Conservation (phyloP, 2,888 invertebrate species). For the Cheilosia pagana region DNA sequence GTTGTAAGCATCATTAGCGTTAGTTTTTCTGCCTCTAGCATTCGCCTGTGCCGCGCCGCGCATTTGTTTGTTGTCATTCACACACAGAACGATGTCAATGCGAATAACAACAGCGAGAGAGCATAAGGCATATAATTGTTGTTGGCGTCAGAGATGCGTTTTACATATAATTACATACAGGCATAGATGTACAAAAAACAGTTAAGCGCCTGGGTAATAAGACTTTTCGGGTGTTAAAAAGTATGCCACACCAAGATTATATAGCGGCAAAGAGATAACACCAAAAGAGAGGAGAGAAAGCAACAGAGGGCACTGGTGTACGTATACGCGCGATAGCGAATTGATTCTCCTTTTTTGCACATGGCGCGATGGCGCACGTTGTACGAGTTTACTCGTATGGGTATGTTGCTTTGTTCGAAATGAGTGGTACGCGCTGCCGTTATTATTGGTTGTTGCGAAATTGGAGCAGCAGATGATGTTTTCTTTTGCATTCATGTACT, state of each 20-base stretch:
- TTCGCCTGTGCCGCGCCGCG: constrained; percentile 36
- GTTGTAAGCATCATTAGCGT: constrained; percentile 65
- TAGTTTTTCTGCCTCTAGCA: constrained; percentile 37
- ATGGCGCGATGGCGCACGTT: constrained; percentile 50
- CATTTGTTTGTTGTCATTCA: constrained; percentile 15
- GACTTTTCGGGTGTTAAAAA: constrained; percentile 46
- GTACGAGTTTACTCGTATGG: constrained; percentile 2
- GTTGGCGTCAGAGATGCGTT: constrained; percentile 54
- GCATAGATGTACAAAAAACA: constrained; percentile 30
- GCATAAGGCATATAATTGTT: constrained; percentile 55
- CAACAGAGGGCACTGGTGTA: constrained; percentile 6
- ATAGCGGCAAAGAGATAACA: neutral
- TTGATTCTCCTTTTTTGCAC: constrained; percentile 30
- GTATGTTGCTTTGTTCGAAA: constrained; percentile 1
- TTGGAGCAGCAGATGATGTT: constrained; percentile 42
- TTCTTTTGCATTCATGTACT: constrained; percentile 12
- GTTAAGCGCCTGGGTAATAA: constrained; percentile 41
- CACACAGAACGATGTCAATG: constrained; percentile 51
- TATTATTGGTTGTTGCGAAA: constrained; percentile 32
- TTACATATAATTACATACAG: neutral
- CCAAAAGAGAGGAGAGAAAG: neutral
- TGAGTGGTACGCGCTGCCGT: constrained; percentile 14
- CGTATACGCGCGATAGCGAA: neutral
- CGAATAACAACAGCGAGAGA: constrained; percentile 69
- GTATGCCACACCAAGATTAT: constrained; percentile 52